Conservation (phyloP, 2,113 vertebrate genomes). For the Otolemur garnettii region DNA sequence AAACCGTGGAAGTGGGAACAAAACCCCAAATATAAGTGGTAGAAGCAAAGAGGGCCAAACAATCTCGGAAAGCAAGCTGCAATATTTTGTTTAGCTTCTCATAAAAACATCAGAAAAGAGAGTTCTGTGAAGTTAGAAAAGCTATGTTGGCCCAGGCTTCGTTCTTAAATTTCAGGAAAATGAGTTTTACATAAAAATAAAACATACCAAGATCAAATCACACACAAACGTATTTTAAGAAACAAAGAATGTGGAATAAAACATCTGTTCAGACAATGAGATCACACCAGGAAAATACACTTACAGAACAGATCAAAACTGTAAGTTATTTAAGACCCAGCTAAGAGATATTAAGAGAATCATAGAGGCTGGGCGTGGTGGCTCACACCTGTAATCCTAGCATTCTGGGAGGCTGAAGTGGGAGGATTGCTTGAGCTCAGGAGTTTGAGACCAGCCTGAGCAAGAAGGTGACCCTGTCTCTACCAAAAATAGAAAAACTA, state of each 20-base stretch:
- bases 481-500: no score
- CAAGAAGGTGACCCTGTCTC: no score
- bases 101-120: not conserved
- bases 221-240: not conserved
- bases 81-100: not conserved
- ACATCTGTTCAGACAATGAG: not conserved
- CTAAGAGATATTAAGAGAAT: not conserved
- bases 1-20: not conserved
- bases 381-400: no score
- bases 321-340: not conserved
- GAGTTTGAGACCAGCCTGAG: no score
- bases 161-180: slow-evolving; percentile 4
- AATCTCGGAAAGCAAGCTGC: not conserved
- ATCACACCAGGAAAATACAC: not conserved
- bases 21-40: not conserved
- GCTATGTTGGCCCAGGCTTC: not conserved
- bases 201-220: not conserved
- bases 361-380: not conserved
- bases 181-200: slow-evolving; percentile 11
- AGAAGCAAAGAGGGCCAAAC: not conserved
- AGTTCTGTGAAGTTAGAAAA: not conserved
- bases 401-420: no score
- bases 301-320: not conserved
- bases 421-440: no score
- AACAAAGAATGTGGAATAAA: not conserved